phyloP scores from a whole-genome alignment of 53 echinoderm and acorn worm species.

The Holothuria scabra region DNA sequence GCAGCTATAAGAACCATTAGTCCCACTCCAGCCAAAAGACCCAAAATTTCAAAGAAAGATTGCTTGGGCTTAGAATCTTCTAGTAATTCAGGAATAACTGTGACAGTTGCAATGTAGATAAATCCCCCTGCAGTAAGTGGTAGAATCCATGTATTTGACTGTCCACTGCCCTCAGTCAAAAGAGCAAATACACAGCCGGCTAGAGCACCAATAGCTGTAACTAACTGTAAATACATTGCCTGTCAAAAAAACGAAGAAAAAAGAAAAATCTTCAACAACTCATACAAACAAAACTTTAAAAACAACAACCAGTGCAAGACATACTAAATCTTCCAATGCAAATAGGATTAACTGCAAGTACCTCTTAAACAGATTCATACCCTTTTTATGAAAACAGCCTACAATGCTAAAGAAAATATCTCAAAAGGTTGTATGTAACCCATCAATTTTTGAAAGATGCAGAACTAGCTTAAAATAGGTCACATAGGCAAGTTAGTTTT shows the following conservation, averaged over 20 bases:
- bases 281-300: too few species aligned
- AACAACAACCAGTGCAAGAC: not conserved
- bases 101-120: conserved; percentile 97
- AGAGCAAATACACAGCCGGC: conserved; percentile 89
- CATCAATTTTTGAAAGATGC: too few species aligned
- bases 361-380: not conserved
- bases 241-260: conserved; percentile 52
- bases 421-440: too few species aligned
- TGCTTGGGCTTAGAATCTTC: conserved; percentile 78
- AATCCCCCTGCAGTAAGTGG: conserved; percentile 98
- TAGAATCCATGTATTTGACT: conserved; percentile 86
- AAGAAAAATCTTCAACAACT: not conserved
- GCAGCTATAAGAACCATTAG: conserved; percentile 90
- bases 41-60: conserved; percentile 78
- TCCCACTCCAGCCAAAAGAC: conserved; percentile 74
- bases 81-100: conserved; percentile 91
- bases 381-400: not conserved
- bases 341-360: not conserved
- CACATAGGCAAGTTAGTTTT: too few species aligned
- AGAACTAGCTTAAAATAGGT: too few species aligned
- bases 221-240: conserved; percentile 95
- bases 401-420: too few species aligned
- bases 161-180: conserved; percentile 84
- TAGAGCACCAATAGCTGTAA: conserved; percentile 92
- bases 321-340: not conserved